A percentile compares a stretch with the other conserved stretches of the same genome.
These are phyloP conservation scores for Leucozona laternaria DNA, from an alignment of 2,888 invertebrate species.

Conservation along the genomic window DNA sequence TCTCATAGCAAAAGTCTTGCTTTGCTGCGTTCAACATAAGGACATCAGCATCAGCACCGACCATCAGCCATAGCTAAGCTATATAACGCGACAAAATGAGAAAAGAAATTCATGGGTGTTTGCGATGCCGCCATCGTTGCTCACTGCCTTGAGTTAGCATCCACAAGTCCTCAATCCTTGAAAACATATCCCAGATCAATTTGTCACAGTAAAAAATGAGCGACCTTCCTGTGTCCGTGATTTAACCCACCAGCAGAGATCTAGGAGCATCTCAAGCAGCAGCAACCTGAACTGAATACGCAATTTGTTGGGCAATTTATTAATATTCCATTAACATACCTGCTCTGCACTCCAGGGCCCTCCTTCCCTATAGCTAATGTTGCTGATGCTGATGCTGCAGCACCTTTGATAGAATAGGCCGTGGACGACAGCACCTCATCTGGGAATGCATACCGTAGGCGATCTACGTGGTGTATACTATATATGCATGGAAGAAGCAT, in stretches of 20 bases:
- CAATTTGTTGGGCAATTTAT: slow-evolving; percentile 81
- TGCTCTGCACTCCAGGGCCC: slow-evolving; percentile 34
- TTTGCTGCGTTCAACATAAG: slow-evolving; percentile 22
- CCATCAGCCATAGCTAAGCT: not conserved
- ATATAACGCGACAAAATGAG: slow-evolving; percentile 52
- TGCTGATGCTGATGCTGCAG: not conserved
- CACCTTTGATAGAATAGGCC: slow-evolving; percentile 39
- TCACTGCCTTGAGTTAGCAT: slow-evolving; percentile 28
- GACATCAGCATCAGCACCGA: slow-evolving; percentile 9
- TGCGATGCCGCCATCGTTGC: slow-evolving; percentile 50
- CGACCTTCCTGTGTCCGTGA: slow-evolving; percentile 61
- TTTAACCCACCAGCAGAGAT: slow-evolving; percentile 50
- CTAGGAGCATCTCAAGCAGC: slow-evolving; percentile 47
- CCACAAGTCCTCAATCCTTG: slow-evolving; percentile 36
- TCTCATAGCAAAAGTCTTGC: slow-evolving; percentile 32
- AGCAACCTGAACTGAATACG: slow-evolving; percentile 79
- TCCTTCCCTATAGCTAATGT: not conserved
- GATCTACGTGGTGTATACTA: slow-evolving; percentile 45
- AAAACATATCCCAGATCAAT: slow-evolving; percentile 70
- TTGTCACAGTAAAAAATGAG: slow-evolving; percentile 74
- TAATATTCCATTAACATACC: slow-evolving; percentile 81
- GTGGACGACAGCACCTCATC: slow-evolving; percentile 61
- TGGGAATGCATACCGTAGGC: slow-evolving; percentile 70
- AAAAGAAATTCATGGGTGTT: slow-evolving; percentile 43
- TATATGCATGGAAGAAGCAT: slow-evolving; percentile 31